phyloP scores from a whole-genome alignment of 2,113 vertebrate genomes.

The Sinocyclocheilus grahami region DNA sequence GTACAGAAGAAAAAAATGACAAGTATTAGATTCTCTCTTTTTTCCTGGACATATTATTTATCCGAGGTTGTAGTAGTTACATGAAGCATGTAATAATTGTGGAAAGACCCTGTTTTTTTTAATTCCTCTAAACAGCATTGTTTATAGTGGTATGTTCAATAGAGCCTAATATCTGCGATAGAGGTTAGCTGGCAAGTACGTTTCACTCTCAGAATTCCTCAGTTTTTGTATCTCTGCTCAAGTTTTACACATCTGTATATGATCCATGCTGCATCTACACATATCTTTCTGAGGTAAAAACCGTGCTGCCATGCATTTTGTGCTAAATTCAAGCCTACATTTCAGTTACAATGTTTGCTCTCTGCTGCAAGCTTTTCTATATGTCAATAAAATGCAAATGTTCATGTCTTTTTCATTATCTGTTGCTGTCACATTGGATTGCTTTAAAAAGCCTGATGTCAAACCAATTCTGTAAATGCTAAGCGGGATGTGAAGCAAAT shows the following conservation, averaged over 20 bases:
- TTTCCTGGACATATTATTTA: not conserved
- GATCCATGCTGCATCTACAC: slow-evolving; percentile 24
- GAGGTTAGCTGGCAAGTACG: slow-evolving; percentile 48
- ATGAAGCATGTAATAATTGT: slow-evolving; percentile 42
- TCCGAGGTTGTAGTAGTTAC: slow-evolving; percentile 28
- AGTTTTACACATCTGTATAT: slow-evolving; percentile 42
- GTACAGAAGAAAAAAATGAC: slow-evolving; percentile 13
- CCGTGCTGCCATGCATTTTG: slow-evolving; percentile 56
- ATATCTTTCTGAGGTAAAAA: slow-evolving; percentile 26
- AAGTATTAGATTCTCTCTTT: not conserved
- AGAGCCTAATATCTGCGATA: slow-evolving; percentile 50
- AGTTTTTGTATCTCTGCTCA: slow-evolving; percentile 44
- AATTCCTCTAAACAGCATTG: slow-evolving; percentile 1
- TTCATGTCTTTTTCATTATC: slow-evolving; percentile 47
- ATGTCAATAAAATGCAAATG: slow-evolving; percentile 52
- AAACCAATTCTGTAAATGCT: slow-evolving; percentile 49
- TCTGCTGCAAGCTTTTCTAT: slow-evolving; percentile 43
- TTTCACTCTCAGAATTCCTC: slow-evolving; percentile 48
- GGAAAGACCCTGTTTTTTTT: slow-evolving; percentile 23
- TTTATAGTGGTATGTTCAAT: slow-evolving; percentile 39
- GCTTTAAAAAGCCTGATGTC: slow-evolving; percentile 29
- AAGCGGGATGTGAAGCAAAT: slow-evolving; percentile 46
- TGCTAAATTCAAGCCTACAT: slow-evolving; percentile 15
- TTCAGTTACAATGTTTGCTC: slow-evolving; percentile 25
- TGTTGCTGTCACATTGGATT: slow-evolving; percentile 56